Conservation (phyloP, 2,797 vertebrate species). For the Oreortyx pictus region DNA sequence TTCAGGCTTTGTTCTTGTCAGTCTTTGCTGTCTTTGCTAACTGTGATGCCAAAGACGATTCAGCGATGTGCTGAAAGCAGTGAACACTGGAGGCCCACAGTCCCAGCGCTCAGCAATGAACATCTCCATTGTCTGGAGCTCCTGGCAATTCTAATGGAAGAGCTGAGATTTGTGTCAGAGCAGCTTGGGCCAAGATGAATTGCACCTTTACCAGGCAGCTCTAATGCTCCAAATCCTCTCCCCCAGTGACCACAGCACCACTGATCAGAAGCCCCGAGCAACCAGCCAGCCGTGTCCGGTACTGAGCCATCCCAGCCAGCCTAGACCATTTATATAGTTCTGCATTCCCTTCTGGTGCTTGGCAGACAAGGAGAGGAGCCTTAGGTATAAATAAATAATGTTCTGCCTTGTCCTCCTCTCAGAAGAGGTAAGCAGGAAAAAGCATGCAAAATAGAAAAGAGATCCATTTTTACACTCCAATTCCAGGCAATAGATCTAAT, state of each 20-base stretch:
- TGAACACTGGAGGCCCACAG: neutral
- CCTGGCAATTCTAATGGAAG: neutral
- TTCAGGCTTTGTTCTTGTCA: neutral
- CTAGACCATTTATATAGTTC: neutral
- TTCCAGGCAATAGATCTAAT: neutral
- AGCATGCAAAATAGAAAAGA: neutral
- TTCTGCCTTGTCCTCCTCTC: neutral
- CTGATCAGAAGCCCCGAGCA: accelerated
- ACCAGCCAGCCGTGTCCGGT: neutral
- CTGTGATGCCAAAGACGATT: neutral
- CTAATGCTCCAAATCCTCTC: neutral
- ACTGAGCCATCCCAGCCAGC: neutral
- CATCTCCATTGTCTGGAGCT: neutral
- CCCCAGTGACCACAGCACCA: neutral
- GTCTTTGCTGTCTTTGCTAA: neutral
- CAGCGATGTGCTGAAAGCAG: neutral
- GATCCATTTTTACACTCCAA: neutral
- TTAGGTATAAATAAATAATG: neutral
- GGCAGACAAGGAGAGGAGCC: neutral
- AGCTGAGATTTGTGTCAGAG: neutral
- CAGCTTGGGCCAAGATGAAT: neutral
- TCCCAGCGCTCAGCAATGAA: neutral
- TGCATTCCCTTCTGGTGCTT: neutral
- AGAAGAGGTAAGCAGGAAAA: neutral
- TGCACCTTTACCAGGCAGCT: neutral